phyloP scores from a whole-genome alignment of 2,888 invertebrate genomes.

The Xanthorhoe spadicearia region DNA sequence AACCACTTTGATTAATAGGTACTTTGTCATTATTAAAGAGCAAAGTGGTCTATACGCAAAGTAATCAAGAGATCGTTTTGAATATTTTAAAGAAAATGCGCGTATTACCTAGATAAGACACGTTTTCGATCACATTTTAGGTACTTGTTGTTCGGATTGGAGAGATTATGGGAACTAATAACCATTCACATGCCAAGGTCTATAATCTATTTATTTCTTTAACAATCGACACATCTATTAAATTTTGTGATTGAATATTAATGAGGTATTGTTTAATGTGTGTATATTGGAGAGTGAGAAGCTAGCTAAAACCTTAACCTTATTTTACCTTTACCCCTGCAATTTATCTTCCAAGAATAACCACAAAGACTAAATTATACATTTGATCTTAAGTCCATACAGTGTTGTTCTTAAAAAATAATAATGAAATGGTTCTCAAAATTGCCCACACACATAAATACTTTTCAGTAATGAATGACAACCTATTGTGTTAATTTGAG shows the following conservation, averaged over 20 bases:
- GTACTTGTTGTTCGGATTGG: conserved; percentile 51
- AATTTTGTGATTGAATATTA: conserved; percentile 28
- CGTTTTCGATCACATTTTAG: conserved; percentile 77
- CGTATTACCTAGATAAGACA: conserved; percentile 77
- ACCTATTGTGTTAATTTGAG: no score
- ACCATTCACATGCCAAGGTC: conserved; percentile 28
- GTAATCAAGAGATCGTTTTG: conserved; percentile 50
- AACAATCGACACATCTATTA: conserved; percentile 41
- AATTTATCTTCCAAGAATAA: not conserved
- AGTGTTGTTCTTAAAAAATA: not conserved
- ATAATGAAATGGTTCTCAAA: not conserved
- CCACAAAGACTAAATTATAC: no score
- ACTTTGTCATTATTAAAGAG: conserved; percentile 10
- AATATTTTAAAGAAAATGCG: conserved; percentile 56
- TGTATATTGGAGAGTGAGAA: conserved; percentile 9
- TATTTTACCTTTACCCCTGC: not conserved
- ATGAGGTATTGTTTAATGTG: conserved; percentile 30
- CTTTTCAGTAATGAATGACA: no score
- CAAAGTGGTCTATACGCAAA: conserved; percentile 19
- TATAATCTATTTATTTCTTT: conserved; percentile 16
- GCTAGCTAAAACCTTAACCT: conserved; percentile 8
- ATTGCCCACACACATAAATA: not conserved
- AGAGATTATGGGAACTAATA: conserved; percentile 59
- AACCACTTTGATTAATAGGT: conserved; percentile 2
- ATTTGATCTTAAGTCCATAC: no score